Percentiles rank a stretch among this genome's conserved stretches.
These are phyloP conservation scores for Phania funesta DNA, from an alignment of 2,888 invertebrate species.

Conservation along the genomic window DNA sequence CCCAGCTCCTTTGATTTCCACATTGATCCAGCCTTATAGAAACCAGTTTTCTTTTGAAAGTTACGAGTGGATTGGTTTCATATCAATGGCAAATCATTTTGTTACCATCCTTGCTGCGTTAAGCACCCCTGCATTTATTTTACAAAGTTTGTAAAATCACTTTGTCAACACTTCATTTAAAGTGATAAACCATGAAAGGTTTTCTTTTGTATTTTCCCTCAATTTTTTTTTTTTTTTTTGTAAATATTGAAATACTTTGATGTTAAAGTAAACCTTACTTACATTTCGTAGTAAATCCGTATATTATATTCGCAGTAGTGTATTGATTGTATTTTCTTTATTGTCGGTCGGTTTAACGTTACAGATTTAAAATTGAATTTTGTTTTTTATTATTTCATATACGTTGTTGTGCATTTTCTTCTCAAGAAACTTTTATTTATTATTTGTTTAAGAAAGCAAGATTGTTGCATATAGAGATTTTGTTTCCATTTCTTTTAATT, in stretches of 20 bases:
- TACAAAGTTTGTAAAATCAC: neutral
- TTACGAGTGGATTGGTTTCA: no score
- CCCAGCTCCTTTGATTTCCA: no score
- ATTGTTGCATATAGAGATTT: slow-evolving; percentile 45
- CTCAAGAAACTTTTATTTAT: neutral
- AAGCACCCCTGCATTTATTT: no score
- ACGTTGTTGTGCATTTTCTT: neutral
- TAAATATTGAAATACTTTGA: slow-evolving; percentile 17
- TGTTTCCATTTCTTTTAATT: neutral
- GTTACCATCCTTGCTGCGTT: no score
- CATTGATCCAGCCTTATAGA: no score
- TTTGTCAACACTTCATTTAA: neutral
- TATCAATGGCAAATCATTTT: no score
- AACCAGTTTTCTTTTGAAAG: no score
- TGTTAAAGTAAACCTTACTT: slow-evolving; percentile 26
- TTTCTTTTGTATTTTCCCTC: neutral
- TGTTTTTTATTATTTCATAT: neutral
- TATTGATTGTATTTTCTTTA: slow-evolving; percentile 7
- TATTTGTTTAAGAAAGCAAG: slow-evolving; percentile 26
- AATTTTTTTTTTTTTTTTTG: slow-evolving; percentile 7
- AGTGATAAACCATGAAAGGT: slow-evolving; percentile 10
- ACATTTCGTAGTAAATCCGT: neutral
- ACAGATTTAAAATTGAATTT: slow-evolving; percentile 24
- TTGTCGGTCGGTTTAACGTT: slow-evolving; percentile 5
- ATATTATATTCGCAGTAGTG: neutral